These are phyloP conservation scores for Hippolais icterina DNA, from an alignment of 2,113 vertebrate species.

Conservation along the genomic window DNA sequence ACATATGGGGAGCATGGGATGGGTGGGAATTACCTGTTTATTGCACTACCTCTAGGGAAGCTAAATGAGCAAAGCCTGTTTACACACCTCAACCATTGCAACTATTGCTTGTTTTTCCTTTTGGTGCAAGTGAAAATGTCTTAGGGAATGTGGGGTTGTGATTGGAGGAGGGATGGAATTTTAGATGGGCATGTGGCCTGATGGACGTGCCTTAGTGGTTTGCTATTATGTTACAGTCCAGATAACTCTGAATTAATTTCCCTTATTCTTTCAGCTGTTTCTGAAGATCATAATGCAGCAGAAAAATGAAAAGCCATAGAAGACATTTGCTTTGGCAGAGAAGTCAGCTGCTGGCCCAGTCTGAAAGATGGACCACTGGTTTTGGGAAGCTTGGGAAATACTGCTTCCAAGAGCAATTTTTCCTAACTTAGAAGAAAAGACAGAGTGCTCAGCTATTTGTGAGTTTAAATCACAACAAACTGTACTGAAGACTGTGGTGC, in stretches of 20 bases:
- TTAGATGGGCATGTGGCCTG: neutral
- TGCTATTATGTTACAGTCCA: conserved; percentile 16
- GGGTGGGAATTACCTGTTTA: neutral
- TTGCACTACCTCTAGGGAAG: neutral
- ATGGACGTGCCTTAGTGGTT: neutral
- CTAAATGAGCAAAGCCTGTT: neutral
- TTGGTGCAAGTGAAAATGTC: neutral
- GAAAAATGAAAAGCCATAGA: conserved; percentile 76
- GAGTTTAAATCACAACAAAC: conserved; percentile 7
- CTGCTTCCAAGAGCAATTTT: conserved; percentile 57
- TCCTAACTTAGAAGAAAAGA: conserved; percentile 59
- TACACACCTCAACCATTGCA: neutral
- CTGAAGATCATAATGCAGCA: conserved; percentile 77
- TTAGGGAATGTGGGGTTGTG: neutral
- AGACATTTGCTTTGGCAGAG: conserved; percentile 64
- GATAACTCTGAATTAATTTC: conserved; percentile 31
- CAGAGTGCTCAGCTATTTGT: neutral
- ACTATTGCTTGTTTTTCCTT: neutral
- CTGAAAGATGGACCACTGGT: conserved; percentile 68
- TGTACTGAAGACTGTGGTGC: neutral
- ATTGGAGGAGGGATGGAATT: neutral
- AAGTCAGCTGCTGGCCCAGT: conserved; percentile 54
- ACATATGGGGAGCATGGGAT: neutral
- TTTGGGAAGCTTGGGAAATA: conserved; percentile 65
- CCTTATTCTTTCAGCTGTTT: conserved; percentile 61